phyloP scores from a whole-genome alignment of 1,140 invertebrate species.

The Drosophila asahinai region DNA sequence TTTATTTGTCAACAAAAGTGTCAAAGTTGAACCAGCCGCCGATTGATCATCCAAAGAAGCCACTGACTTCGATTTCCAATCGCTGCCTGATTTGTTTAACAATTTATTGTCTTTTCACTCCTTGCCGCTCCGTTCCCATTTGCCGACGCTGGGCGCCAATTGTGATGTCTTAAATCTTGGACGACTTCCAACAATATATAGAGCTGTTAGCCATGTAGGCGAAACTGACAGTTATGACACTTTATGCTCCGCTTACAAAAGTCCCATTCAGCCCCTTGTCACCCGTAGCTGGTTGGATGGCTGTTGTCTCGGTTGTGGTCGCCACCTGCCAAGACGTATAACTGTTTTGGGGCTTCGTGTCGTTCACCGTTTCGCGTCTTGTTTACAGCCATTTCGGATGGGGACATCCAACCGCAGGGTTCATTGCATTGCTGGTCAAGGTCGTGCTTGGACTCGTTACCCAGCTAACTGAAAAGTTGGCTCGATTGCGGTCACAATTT shows the following conservation, averaged over 20 bases:
- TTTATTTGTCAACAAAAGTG: conserved; percentile 68
- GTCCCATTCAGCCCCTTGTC: conserved; percentile 32
- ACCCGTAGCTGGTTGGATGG: conserved; percentile 4
- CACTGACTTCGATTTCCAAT: conserved; percentile 47
- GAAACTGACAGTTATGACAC: conserved; percentile 74
- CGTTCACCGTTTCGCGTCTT: conserved; percentile 46
- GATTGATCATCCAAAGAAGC: conserved; percentile 64
- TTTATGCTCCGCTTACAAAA: conserved; percentile 72
- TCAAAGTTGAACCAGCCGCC: conserved; percentile 54
- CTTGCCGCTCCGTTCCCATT: conserved; percentile 52
- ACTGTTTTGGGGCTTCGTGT: conserved; percentile 61
- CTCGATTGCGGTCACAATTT: conserved; percentile 5
- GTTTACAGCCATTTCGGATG: conserved; percentile 19
- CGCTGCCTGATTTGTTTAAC: conserved; percentile 70
- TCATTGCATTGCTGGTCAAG: conserved; percentile 77
- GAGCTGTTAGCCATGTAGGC: conserved; percentile 48
- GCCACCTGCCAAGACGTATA: conserved; percentile 37
- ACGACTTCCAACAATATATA: conserved; percentile 43
- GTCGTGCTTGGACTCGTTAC: conserved; percentile 57
- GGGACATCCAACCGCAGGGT: conserved; percentile 45
- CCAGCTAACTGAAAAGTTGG: conserved; percentile 58
- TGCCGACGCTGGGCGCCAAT: conserved; percentile 8
- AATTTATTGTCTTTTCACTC: conserved; percentile 51
- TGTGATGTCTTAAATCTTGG: conserved; percentile 54
- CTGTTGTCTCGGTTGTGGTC: conserved; percentile 29